Base-by-base conservation (phyloP, 2,888 invertebrate genomes). In the Apodemia zela region DNA sequence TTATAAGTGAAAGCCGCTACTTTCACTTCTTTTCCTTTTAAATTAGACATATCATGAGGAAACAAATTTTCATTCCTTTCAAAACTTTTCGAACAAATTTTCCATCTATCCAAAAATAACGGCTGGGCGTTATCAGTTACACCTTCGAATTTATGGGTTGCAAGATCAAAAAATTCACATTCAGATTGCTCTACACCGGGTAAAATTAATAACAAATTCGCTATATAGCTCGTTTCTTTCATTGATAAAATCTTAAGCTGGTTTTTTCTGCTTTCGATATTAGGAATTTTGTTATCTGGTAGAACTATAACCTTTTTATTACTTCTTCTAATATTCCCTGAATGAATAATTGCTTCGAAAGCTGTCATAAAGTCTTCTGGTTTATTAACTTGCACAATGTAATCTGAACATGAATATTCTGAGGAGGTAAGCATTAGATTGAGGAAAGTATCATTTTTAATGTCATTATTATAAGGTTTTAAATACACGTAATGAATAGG, bases 1-100 rank as follows among this genome's bases (percentile, higher is more conserved):
- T 92, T 92, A 72, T 94, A 94, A 45, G 87, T 89, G 74, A 94
- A 94, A 64, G 92, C 89, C 11, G 93, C 93, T 33, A 93, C 84
- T 74, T 80, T 92, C 6, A 94, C 71, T 0, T 70, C 72, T 78
- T 88, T 92, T 0, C 93, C 93, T 54, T 84, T 67, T 64, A 93
- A 76, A 70, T 93, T 82, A 0, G 70, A 71, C 69, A 93, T 77
- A 68, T 93, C 85, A 69, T 93, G 86, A 6, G 92, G 92, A 77
- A 92, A 93, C 42, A 93, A 72, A 74, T 88, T 79, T 3, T 66
- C 72, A 62, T 79, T 74, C 3, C 72, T 72, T 63, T 75, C 70
- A 74, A 92, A 92, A 8, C 70, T 69, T n/a, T 71, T 49, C 5
- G 74, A 75, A 65, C 85, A 85, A n/a, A 81, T 80, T 73, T 85